Conservation (phyloP, 2,888 invertebrate genomes). For the Ochropleura leucogaster region DNA sequence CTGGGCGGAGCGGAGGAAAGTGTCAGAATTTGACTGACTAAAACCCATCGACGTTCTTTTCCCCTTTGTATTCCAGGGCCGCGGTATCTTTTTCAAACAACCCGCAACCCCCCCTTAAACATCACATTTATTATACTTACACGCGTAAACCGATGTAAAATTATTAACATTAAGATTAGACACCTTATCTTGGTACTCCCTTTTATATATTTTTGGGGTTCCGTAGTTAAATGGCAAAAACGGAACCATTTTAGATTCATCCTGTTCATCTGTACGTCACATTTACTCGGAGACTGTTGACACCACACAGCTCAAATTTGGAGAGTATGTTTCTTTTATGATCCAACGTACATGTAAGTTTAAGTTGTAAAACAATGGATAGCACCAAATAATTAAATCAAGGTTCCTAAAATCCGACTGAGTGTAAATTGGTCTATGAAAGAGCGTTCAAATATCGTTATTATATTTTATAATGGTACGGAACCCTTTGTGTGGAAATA, state of each 20-base stretch:
- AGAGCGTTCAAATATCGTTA: background rate
- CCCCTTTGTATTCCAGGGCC: too few relatives aligned
- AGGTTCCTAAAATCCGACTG: too few relatives aligned
- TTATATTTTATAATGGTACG: background rate
- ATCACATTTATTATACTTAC: slow-evolving; percentile 27
- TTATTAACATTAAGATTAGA: slow-evolving; percentile 51
- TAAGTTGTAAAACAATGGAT: background rate
- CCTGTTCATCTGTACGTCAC: background rate
- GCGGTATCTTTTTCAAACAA: too few relatives aligned
- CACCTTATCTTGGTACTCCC: slow-evolving; percentile 32
- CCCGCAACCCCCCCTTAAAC: background rate
- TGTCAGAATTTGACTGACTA: too few relatives aligned
- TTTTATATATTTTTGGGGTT: slow-evolving; percentile 18
- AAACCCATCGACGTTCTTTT: too few relatives aligned
- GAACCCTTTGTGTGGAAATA: background rate
- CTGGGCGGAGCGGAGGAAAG: too few relatives aligned
- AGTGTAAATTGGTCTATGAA: background rate
- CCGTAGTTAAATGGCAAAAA: background rate
- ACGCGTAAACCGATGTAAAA: slow-evolving; percentile 14
- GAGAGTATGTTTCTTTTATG: background rate
- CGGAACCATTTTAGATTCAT: background rate
- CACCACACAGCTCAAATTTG: background rate
- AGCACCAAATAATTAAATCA: too few relatives aligned
- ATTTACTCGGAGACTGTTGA: background rate
- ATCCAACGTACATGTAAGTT: background rate